phyloP scores from a whole-genome alignment of 2,888 invertebrate species.

The Neoascia interrupta region DNA sequence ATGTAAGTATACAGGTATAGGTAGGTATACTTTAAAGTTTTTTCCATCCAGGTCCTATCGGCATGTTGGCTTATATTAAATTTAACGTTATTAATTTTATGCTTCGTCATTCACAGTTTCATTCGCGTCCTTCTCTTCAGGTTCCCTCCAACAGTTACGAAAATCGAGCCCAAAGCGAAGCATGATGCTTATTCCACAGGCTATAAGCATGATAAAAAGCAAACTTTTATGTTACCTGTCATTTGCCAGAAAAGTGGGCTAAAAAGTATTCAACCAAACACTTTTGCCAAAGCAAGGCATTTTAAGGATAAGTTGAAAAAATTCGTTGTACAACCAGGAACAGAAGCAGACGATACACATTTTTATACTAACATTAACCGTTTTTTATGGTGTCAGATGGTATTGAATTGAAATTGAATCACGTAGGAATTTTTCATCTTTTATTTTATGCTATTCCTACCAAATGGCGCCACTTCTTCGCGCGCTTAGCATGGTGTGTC shows the following conservation, averaged over 20 bases:
- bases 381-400: constrained; percentile 65
- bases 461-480: constrained; percentile 47
- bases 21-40: not conserved
- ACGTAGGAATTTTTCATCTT: constrained; percentile 63
- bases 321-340: constrained; percentile 11
- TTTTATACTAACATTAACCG: constrained; percentile 57
- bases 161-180: not conserved
- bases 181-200: constrained; percentile 25
- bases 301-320: constrained; percentile 13
- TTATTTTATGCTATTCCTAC: constrained; percentile 38
- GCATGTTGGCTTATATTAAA: constrained; percentile 48
- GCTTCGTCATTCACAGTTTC: constrained; percentile 48
- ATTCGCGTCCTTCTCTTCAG: constrained; percentile 4
- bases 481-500: too few relatives aligned
- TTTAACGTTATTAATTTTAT: constrained; percentile 58
- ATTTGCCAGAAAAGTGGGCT: not conserved
- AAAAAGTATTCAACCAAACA: constrained; percentile 2
- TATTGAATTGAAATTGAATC: constrained; percentile 69
- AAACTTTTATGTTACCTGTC: constrained; percentile 51
- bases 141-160: not conserved
- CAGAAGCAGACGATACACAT: constrained; percentile 37
- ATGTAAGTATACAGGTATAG: not conserved
- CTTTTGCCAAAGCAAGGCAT: constrained; percentile 30
- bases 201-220: constrained; percentile 37
- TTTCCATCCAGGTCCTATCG: not conserved